Evolutionary conservation across 2,888 invertebrate species (phyloP).

Genomic region (Myopa tessellatipennis): DNA sequence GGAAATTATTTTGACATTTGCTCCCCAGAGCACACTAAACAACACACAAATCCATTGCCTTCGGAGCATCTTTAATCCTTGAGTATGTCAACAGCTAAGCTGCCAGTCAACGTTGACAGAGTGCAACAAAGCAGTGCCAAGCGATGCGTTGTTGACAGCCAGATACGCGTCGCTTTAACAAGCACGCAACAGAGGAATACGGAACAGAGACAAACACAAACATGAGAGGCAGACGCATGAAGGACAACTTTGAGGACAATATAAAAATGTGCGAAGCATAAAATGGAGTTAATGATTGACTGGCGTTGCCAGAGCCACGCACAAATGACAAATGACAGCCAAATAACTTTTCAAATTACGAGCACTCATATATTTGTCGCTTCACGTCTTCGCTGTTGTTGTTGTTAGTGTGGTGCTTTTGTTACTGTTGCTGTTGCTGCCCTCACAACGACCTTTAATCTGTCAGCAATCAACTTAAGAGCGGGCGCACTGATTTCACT

Average conservation of each 20-base stretch:
- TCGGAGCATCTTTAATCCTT: neutral
- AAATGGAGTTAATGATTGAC: constrained; percentile 20
- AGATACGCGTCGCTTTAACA: neutral
- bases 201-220: neutral
- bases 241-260: constrained; percentile 4
- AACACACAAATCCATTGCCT: neutral
- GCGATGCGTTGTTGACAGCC: constrained; percentile 11
- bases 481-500: constrained; percentile 3
- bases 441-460: neutral
- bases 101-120: constrained; percentile 29
- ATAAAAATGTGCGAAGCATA: neutral
- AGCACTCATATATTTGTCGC: neutral
- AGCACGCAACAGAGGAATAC: neutral
- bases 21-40: neutral
- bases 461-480: neutral
- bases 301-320: constrained; percentile 15
- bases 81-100: constrained; percentile 29
- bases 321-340: constrained; percentile 39
- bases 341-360: constrained; percentile 28
- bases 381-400: neutral
- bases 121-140: constrained; percentile 7
- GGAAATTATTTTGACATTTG: constrained; percentile 24
- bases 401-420: neutral
- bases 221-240: neutral
- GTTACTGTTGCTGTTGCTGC: neutral